Base-by-base conservation (phyloP, 2,888 invertebrate species). In the Calliopum simillimum region DNA sequence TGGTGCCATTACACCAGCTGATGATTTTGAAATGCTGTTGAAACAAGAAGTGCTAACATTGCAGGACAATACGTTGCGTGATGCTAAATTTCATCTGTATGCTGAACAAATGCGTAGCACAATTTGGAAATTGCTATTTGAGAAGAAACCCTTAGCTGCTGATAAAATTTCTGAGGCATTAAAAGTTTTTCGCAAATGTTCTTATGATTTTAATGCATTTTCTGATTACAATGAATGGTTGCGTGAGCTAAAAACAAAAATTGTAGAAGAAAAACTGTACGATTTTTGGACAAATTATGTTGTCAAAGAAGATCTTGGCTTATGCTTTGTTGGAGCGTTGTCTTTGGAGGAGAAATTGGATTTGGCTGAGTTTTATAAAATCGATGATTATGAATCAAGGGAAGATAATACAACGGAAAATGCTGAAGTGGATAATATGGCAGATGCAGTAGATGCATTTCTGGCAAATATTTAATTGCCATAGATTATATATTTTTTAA, bases 1-100 rank as follows among this genome's bases (percentile, higher is more conserved):
- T 66, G 90, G 92, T 0, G 89, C 90, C 8, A 80, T 89, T 2
- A 88, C 88, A 43, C 92, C 93, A 0, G 87, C 89, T 4, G 87
- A 87, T 67, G 92, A 93, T 80, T 93, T 89, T 76, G 83, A 83
- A 73, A 78, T 79, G 21, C 85, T 92, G 68, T 81, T 86, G 62
- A 79, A 80, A 14, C 80, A 83, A 76, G 88, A 87, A 13, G 76
- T 84, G 14, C 77, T 78, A 2, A 70, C 74, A 6, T 72, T 81
- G 6, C 23, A 73, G 4, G 77, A 79, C 62, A 79, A 77, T 16
- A 79, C 83, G 0, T 74, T 79, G 51, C 78, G 79, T 8, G 79
- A 83, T 69, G 76, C 76, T 3, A 77, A 79, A 33, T 86, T 85
- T 67, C 80, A 80, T 49, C 68, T 73, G 3, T 75, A 81, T 19